A percentile compares a stretch with the other conserved stretches of the same genome.
These are phyloP conservation scores for Scylla paramamosain DNA, from an alignment of 1,140 invertebrate species.

Conservation along the genomic window DNA sequence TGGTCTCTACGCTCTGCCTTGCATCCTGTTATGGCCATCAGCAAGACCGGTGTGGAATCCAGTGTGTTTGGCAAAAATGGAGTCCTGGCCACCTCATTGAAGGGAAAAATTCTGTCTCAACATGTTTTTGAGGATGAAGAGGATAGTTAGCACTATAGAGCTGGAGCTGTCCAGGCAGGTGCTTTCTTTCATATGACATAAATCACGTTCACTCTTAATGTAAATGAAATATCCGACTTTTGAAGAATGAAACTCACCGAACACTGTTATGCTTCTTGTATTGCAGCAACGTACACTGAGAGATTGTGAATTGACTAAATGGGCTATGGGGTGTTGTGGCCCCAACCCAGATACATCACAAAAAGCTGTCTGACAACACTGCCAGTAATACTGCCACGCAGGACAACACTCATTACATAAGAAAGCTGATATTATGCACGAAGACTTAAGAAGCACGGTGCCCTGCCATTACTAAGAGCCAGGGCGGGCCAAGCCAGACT, in stretches of 20 bases:
- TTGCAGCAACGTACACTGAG: not conserved
- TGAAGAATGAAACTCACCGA: not conserved
- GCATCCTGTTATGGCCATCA: constrained; percentile 86
- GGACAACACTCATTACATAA: not conserved
- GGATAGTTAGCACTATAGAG: not conserved
- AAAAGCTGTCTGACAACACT: not conserved
- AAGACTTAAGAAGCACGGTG: not conserved
- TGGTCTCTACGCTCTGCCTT: constrained; percentile 86
- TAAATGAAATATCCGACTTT: too few species aligned
- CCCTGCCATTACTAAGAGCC: not conserved
- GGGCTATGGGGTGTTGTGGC: not conserved
- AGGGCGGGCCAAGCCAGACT: not conserved
- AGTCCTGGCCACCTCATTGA: not conserved
- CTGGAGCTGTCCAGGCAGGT: not conserved
- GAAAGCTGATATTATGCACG: not conserved
- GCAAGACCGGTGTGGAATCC: constrained; percentile 82
- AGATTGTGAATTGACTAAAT: not conserved
- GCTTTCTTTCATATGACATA: too few species aligned
- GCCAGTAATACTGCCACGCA: too few species aligned
- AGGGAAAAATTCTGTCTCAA: not conserved
- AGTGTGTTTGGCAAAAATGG: constrained; percentile 78
- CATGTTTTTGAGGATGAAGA: not conserved
- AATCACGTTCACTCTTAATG: too few species aligned
- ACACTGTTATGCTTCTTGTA: not conserved
- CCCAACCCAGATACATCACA: not conserved